A percentile compares a stretch with the other conserved stretches of the same genome.
Conservation (phyloP, 1,140 invertebrate species). For the Anastrepha ludens region DNA sequence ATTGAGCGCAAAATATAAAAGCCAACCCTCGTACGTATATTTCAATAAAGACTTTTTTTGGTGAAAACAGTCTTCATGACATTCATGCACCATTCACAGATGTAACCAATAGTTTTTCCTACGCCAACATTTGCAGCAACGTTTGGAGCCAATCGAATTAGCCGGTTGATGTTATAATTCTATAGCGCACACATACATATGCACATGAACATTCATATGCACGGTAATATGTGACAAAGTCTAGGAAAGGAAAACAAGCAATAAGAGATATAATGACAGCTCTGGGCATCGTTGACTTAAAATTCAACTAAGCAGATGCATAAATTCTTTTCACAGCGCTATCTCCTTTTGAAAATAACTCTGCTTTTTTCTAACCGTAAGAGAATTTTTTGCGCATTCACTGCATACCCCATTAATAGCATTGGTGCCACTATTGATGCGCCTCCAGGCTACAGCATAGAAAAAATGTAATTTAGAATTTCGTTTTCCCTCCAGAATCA, state of each 20-base stretch:
- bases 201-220: no score
- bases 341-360: neutral
- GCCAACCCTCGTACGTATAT: no score
- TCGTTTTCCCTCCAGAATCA: neutral
- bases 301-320: no score
- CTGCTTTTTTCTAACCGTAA: neutral
- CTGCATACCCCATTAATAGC: constrained; percentile 30
- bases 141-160: constrained; percentile 3
- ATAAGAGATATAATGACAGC: no score
- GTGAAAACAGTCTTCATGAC: neutral
- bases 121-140: constrained; percentile 4
- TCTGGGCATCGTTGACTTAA: no score
- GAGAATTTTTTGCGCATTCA: neutral
- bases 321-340: neutral
- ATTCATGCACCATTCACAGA: neutral
- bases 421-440: neutral
- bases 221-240: no score
- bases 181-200: no score
- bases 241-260: no score
- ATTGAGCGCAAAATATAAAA: no score
- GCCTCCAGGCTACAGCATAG: neutral
- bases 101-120: neutral
- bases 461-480: neutral
- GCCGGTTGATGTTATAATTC: neutral
- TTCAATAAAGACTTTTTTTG: neutral